phyloP scores from a whole-genome alignment of 2,797 vertebrate species.

The Labroides dimidiatus region DNA sequence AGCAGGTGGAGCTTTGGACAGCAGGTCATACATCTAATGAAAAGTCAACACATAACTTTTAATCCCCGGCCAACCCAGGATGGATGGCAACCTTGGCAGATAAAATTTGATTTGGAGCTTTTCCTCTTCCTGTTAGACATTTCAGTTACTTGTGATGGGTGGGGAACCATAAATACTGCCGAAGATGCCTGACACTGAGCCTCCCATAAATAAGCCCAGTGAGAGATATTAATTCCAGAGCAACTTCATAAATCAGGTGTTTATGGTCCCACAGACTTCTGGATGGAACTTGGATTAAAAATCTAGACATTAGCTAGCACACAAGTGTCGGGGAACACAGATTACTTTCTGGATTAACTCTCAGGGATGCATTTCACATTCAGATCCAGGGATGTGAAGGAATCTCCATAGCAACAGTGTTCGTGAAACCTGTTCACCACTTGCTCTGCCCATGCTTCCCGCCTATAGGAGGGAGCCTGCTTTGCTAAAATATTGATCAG shows the following conservation, averaged over 20 bases:
- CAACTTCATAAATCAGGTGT: conserved; percentile 82
- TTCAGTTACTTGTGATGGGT: conserved; percentile 66
- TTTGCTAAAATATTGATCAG: conserved; percentile 95
- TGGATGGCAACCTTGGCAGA: conserved; percentile 78
- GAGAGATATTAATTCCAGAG: conserved; percentile 80
- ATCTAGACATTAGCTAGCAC: conserved; percentile 72
- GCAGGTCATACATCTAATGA: conserved; percentile 68
- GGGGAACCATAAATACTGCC: conserved; percentile 76
- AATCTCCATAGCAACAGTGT: conserved; percentile 89
- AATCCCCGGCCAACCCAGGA: conserved; percentile 61
- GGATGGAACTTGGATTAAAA: conserved; percentile 71
- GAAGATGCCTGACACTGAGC: conserved; percentile 64
- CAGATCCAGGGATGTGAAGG: conserved; percentile 79
- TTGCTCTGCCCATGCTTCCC: conserved; percentile 72
- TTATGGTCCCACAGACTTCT: conserved; percentile 64
- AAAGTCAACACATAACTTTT: conserved; percentile 76
- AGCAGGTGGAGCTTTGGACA: conserved; percentile 23
- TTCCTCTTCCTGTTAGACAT: conserved; percentile 71
- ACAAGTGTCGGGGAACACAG: conserved; percentile 65
- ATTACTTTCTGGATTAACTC: conserved; percentile 78
- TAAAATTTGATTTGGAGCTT: conserved; percentile 75
- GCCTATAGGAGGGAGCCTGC: conserved; percentile 87
- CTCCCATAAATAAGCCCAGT: conserved; percentile 77
- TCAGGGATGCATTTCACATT: conserved; percentile 60
- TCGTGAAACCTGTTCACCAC: conserved; percentile 77